These are phyloP conservation scores for Tachina grossa DNA, from an alignment of 2,888 invertebrate genomes.

Conservation along the genomic window DNA sequence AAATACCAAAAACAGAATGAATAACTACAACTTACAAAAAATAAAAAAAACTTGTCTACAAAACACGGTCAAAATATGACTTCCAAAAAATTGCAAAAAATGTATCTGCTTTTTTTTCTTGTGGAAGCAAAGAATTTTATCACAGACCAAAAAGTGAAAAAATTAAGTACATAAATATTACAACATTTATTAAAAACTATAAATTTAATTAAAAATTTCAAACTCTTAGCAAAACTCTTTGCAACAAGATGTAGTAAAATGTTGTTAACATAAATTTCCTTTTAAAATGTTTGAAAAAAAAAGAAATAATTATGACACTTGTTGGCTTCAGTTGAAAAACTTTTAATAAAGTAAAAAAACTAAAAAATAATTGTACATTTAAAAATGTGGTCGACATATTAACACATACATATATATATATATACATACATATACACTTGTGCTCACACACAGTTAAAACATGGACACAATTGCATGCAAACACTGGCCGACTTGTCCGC, in stretches of 20 bases:
- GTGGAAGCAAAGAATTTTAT: constrained; percentile 51
- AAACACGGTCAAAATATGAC: constrained; percentile 55
- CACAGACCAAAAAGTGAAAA: constrained; percentile 40
- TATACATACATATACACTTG: constrained; percentile 7
- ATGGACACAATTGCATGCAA: not conserved
- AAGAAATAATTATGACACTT: constrained; percentile 66
- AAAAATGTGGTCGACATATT: constrained; percentile 68
- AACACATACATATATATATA: constrained; percentile 18
- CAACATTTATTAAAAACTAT: constrained; percentile 70
- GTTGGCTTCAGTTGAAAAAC: constrained; percentile 59
- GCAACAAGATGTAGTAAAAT: constrained; percentile 67
- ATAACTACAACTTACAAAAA: constrained; percentile 26
- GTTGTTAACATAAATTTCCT: constrained; percentile 71
- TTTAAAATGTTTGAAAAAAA: constrained; percentile 66
- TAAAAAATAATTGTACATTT: constrained; percentile 47
- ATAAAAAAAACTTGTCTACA: constrained; percentile 47
- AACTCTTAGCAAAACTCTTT: constrained; percentile 48
- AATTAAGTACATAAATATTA: constrained; percentile 54
- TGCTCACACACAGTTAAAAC: not conserved
- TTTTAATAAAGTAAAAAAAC: constrained; percentile 49
- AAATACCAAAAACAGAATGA: constrained; percentile 11
- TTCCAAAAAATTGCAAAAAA: constrained; percentile 47
- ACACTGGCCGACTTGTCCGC: constrained; percentile 9
- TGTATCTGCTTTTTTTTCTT: constrained; percentile 21
- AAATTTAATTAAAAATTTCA: constrained; percentile 68